These are phyloP conservation scores for Elysia chlorotica DNA, from an alignment of 1,140 invertebrate species.

Conservation along the genomic window DNA sequence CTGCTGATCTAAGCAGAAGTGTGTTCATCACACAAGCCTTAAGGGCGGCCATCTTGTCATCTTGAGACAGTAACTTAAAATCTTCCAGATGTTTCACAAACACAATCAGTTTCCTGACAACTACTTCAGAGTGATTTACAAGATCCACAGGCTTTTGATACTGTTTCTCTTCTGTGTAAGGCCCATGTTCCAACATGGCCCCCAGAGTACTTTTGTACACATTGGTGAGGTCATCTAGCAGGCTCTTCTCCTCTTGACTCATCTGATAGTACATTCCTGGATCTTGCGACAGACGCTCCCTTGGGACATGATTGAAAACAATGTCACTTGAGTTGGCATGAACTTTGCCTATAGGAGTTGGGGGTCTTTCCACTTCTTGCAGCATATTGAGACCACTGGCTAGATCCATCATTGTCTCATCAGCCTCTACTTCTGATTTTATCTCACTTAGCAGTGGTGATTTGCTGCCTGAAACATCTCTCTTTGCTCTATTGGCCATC, in stretches of 20 bases:
- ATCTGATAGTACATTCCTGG: constrained; percentile 23
- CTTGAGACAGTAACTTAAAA: constrained; percentile 41
- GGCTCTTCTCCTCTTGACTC: background rate
- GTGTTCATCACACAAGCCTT: constrained; percentile 50
- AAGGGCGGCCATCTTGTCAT: constrained; percentile 47
- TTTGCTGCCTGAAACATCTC: background rate
- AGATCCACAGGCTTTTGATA: constrained; percentile 45
- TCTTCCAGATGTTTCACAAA: constrained; percentile 53
- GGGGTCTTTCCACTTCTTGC: constrained; percentile 10
- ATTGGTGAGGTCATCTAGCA: constrained; percentile 20
- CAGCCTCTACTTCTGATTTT: constrained; percentile 4
- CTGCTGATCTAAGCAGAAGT: constrained; percentile 44
- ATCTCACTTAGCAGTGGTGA: background rate
- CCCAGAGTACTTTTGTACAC: constrained; percentile 29
- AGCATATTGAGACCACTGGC: background rate
- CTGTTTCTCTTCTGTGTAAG: constrained; percentile 24
- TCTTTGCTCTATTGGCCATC: constrained; percentile 25
- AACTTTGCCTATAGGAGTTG: constrained; percentile 11
- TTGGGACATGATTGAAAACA: constrained; percentile 24
- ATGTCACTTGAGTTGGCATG: constrained; percentile 13
- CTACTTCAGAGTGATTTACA: constrained; percentile 50
- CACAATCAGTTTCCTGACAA: constrained; percentile 46
- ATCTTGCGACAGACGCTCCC: constrained; percentile 16
- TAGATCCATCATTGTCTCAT: background rate
- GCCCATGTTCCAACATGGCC: constrained; percentile 19